Percentiles rank a stretch among this genome's conserved stretches.
These are phyloP conservation scores for Pogonus chalceus DNA, from an alignment of 1,140 invertebrate species.

Conservation along the genomic window DNA sequence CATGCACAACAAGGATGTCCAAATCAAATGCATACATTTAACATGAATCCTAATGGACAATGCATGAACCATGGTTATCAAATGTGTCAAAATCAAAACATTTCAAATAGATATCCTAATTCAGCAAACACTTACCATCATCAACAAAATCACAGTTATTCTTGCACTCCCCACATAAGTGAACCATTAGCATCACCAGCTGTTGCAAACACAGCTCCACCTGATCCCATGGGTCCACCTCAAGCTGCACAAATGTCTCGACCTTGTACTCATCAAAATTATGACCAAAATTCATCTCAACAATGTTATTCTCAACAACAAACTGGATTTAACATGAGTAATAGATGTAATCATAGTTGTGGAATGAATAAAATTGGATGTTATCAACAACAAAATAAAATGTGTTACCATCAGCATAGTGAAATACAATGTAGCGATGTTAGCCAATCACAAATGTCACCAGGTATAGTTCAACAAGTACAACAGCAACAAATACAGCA, in stretches of 20 bases:
- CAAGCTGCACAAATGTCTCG: constrained; percentile 40
- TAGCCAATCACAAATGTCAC: constrained; percentile 49
- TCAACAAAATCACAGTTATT: constrained; percentile 16
- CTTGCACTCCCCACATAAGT: constrained; percentile 24
- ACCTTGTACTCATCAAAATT: constrained; percentile 35
- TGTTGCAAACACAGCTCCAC: constrained; percentile 45
- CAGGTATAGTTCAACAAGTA: constrained; percentile 19
- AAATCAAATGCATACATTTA: constrained; percentile 14
- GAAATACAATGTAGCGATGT: constrained; percentile 59
- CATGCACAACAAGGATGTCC: constrained; percentile 7
- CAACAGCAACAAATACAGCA: constrained; percentile 11
- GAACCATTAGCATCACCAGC: constrained; percentile 48
- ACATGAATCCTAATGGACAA: constrained; percentile 40
- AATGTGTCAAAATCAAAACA: constrained; percentile 17
- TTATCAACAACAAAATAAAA: constrained; percentile 23
- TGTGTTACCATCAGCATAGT: constrained; percentile 32
- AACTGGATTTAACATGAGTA: constrained; percentile 16
- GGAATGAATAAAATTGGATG: background rate
- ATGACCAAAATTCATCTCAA: constrained; percentile 16
- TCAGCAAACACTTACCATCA: constrained; percentile 19
- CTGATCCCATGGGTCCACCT: constrained; percentile 37
- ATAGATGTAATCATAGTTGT: constrained; percentile 8
- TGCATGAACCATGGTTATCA: constrained; percentile 38
- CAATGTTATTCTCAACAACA: constrained; percentile 10
- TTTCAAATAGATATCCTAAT: constrained; percentile 26